Evolutionary conservation across 2,797 vertebrate species (phyloP).

Genomic region (Alosa sapidissima): DNA sequence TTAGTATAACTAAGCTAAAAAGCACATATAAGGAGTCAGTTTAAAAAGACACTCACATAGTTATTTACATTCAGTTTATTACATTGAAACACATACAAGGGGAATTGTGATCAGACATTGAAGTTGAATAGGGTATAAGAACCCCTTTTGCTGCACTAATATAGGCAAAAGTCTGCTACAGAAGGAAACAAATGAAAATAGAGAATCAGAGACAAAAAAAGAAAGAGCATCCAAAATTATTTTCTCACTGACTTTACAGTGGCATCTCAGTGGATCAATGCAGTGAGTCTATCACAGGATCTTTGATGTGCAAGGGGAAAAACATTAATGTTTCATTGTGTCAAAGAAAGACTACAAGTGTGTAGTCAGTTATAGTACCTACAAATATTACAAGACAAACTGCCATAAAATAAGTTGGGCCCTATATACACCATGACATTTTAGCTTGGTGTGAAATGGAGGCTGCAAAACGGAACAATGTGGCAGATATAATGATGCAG

Average conservation of each 20-base stretch:
- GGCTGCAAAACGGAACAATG: constrained; percentile 12
- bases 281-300: background rate
- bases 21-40: no score
- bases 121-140: no score
- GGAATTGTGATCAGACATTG: no score
- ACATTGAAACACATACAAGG: no score
- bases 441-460: background rate
- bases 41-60: no score
- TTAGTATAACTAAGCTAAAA: no score
- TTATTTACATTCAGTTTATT: no score
- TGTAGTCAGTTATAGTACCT: constrained; percentile 38
- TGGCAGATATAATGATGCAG: background rate
- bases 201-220: background rate
- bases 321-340: background rate
- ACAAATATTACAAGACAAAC: constrained; percentile 28
- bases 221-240: background rate
- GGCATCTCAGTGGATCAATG: background rate
- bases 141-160: no score
- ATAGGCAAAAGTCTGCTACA: no score
- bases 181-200: no score
- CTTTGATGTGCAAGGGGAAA: background rate
- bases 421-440: background rate
- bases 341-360: constrained; percentile 8
- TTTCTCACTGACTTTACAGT: background rate
- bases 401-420: constrained; percentile 8